phyloP scores from a whole-genome alignment of 2,113 vertebrate species.

The Oncorhynchus nerka region DNA sequence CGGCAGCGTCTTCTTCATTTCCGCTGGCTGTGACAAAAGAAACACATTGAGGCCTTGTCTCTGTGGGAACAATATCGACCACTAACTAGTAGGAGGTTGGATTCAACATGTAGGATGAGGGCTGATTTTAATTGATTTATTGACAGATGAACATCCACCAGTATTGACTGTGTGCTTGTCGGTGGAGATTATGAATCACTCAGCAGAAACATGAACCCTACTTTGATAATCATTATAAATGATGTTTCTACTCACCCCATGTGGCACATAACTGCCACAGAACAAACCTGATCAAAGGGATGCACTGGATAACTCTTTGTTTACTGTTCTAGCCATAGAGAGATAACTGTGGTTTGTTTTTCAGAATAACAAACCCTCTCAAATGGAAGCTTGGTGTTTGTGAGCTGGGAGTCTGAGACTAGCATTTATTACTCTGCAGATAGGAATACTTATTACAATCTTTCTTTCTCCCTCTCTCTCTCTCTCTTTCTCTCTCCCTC shows the following conservation, averaged over 20 bases:
- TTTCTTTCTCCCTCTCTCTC: background rate
- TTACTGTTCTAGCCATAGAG: slow-evolving; percentile 15
- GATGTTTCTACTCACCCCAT: slow-evolving; percentile 5
- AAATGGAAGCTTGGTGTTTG: slow-evolving; percentile 24
- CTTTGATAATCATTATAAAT: background rate
- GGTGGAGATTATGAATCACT: background rate
- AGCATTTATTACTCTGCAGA: slow-evolving; percentile 23
- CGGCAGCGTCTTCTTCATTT: too few relatives aligned
- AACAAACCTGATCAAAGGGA: slow-evolving; percentile 36
- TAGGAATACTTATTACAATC: slow-evolving; percentile 32
- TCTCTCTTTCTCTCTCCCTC: background rate
- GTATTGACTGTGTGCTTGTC: background rate
- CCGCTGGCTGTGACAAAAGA: background rate
- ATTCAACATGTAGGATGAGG: background rate
- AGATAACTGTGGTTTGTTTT: background rate
- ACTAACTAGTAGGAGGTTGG: background rate
- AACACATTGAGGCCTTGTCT: background rate
- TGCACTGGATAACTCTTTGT: slow-evolving; percentile 59
- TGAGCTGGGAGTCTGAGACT: slow-evolving; percentile 20
- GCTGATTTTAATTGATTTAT: background rate
- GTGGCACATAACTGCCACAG: slow-evolving; percentile 1
- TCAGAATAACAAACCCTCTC: slow-evolving; percentile 17
- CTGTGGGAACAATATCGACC: background rate
- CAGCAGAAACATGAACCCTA: background rate
- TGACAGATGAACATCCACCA: background rate